Evolutionary conservation across 2,888 invertebrate genomes (phyloP).

Genomic region (Podotricha telesiphe): DNA sequence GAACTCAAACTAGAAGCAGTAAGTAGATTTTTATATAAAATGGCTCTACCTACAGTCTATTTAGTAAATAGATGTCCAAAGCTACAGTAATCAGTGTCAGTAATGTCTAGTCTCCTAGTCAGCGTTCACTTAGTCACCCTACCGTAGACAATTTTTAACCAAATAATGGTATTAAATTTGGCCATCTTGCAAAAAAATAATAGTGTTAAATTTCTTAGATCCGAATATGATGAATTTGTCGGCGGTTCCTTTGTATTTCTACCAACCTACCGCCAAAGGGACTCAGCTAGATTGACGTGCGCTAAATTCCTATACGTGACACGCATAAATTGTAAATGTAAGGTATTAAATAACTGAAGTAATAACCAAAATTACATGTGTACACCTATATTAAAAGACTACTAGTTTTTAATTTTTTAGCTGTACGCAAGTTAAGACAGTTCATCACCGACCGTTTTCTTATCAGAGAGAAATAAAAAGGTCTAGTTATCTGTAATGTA

Average conservation of each 20-base stretch:
- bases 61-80: no score
- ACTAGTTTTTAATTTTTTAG: no score
- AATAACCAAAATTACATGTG: neutral
- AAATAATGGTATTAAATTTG: slow-evolving; percentile 74
- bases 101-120: neutral
- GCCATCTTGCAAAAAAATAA: slow-evolving; percentile 65
- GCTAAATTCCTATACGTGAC: slow-evolving; percentile 40
- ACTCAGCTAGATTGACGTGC: slow-evolving; percentile 30
- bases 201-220: slow-evolving; percentile 80
- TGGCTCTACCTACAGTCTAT: no score
- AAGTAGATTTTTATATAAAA: no score
- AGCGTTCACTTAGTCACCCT: slow-evolving; percentile 42
- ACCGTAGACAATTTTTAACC: slow-evolving; percentile 58
- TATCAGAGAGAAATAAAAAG: no score
- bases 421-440: no score
- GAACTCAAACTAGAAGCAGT: no score
- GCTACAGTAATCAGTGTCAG: no score
- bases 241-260: slow-evolving; percentile 59
- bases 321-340: neutral
- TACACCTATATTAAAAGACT: no score
- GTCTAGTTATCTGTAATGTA: no score
- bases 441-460: no score
- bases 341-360: neutral
- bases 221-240: slow-evolving; percentile 75
- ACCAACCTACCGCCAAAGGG: slow-evolving; percentile 43